These are phyloP conservation scores for Lasaia peninsularis DNA, from an alignment of 1,140 invertebrate species.

Conservation along the genomic window DNA sequence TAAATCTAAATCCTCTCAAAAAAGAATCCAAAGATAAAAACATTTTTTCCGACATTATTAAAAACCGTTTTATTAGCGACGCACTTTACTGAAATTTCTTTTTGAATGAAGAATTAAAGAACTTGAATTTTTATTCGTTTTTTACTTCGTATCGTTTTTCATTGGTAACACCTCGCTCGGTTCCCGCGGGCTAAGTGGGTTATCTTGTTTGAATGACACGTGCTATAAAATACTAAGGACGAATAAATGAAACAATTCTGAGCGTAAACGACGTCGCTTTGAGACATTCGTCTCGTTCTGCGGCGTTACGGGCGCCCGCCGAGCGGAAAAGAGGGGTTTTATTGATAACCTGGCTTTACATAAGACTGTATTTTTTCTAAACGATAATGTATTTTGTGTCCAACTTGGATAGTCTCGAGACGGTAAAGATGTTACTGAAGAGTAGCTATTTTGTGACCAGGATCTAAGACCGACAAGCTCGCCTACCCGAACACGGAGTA, in stretches of 20 bases:
- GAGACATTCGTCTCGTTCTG: conserved; percentile 20
- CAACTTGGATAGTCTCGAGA: too few species aligned
- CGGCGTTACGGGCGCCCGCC: not conserved
- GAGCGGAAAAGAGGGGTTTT: conserved; percentile 12
- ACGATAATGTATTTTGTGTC: too few species aligned
- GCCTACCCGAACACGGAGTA: too few species aligned
- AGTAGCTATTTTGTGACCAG: too few species aligned
- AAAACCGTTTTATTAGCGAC: not conserved
- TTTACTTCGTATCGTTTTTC: not conserved
- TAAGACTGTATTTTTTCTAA: too few species aligned
- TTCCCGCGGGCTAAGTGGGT: conserved; percentile 15
- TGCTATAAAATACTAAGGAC: conserved; percentile 24
- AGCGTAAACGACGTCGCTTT: conserved; percentile 30
- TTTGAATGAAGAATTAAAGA: not conserved
- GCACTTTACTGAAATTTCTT: not conserved
- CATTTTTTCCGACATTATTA: not conserved
- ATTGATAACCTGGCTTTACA: conserved; percentile 8
- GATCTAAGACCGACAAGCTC: too few species aligned
- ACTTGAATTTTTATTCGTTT: conserved; percentile 1
- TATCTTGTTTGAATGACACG: conserved; percentile 28
- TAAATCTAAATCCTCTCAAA: too few species aligned
- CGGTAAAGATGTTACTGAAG: too few species aligned
- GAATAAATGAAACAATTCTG: conserved; percentile 28
- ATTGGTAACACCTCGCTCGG: not conserved
- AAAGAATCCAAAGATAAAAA: too few species aligned